A percentile compares a stretch with the other conserved stretches of the same genome.
Evolutionary conservation across 2,797 vertebrate species (phyloP).

Genomic region (Argya squamiceps): DNA sequence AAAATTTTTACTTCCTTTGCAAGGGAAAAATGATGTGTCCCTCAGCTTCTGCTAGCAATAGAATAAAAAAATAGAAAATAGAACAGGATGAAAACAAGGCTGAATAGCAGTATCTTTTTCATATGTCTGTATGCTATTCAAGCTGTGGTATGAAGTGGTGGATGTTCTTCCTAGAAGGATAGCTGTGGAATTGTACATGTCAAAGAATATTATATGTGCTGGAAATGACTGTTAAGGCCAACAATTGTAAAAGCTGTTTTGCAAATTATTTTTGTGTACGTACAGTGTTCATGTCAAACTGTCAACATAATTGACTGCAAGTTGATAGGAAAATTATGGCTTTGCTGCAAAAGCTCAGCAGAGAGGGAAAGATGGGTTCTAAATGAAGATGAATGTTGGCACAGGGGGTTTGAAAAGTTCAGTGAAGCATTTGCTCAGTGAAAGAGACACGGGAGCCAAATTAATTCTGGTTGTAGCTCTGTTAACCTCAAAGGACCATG

Average conservation of each 20-base stretch:
- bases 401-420: conserved; percentile 3
- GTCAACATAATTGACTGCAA: neutral
- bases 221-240: neutral
- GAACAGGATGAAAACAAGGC: neutral
- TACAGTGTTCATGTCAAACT: conserved; percentile 8
- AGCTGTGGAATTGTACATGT: neutral
- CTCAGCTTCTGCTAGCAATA: neutral
- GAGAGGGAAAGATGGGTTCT: conserved; percentile 48
- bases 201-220: neutral
- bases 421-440: neutral
- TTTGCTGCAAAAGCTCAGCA: conserved; percentile 2
- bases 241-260: conserved; percentile 21
- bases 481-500: conserved; percentile 30
- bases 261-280: conserved; percentile 34
- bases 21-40: neutral
- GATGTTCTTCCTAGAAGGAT: neutral
- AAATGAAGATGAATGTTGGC: conserved; percentile 61
- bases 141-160: neutral
- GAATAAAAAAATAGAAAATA: neutral
- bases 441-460: conserved; percentile 10
- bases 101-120: neutral
- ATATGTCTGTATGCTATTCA: neutral
- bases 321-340: conserved; percentile 46
- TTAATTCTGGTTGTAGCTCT: neutral
- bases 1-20: neutral